phyloP scores from a whole-genome alignment of 2,113 vertebrate species.

The Colaptes auratus region DNA sequence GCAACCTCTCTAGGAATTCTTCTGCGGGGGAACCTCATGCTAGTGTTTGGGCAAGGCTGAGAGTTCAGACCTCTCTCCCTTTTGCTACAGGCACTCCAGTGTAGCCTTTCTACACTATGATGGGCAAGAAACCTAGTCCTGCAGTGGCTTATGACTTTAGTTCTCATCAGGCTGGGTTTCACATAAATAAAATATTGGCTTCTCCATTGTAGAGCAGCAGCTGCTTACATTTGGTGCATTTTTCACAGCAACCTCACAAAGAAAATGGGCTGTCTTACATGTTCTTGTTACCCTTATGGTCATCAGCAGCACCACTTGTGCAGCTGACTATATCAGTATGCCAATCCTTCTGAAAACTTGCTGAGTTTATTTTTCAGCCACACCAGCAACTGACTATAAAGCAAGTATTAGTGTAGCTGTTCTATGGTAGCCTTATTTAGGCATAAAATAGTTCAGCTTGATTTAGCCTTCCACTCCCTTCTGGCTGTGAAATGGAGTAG shows the following conservation, averaged over 20 bases:
- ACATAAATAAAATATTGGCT: background rate
- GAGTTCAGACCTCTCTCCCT: background rate
- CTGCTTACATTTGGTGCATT: slow-evolving; percentile 18
- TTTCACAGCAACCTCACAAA: background rate
- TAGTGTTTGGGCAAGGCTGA: background rate
- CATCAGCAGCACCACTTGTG: background rate
- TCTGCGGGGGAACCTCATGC: background rate
- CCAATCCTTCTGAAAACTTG: slow-evolving; percentile 40
- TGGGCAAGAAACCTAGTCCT: background rate
- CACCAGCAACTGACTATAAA: background rate
- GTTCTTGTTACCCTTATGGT: background rate
- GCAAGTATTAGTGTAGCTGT: background rate
- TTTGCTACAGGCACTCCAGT: background rate
- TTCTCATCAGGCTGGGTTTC: background rate
- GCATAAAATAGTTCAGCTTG: background rate
- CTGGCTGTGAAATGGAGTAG: background rate
- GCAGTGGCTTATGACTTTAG: background rate
- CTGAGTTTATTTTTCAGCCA: slow-evolving; percentile 37
- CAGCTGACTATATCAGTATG: background rate
- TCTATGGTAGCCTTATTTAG: slow-evolving; percentile 36
- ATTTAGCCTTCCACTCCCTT: slow-evolving; percentile 63
- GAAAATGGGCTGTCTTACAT: background rate
- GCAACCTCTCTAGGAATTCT: background rate
- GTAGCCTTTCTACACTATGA: background rate
- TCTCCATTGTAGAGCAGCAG: background rate